Evolutionary conservation across 2,113 vertebrate genomes (phyloP), one percentile per base, ranked within the genome.

Genomic region (Pao palembangensis): DNA sequence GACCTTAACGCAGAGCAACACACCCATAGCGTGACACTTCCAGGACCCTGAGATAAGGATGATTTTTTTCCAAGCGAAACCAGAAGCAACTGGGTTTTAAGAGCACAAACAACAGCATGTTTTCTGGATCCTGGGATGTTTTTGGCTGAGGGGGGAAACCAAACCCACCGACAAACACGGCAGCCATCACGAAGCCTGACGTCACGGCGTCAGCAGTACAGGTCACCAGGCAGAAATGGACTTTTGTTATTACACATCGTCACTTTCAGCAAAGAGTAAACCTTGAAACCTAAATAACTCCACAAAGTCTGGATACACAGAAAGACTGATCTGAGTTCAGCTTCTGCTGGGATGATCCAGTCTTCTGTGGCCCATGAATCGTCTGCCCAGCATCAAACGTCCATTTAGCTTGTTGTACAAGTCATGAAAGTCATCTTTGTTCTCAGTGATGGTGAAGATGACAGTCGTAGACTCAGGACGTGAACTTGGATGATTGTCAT

Each of bases 131-230:
- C 51, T 75, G 66, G 62, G 81, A 76, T 83, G 84, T 86, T 86
- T 83, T 74, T 57, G 42, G 18, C 31, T 20, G 42, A 56, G 48
- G 23, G 57, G 82, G 87, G 82, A 88, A 88, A 83, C 85, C 85
- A 81, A 88, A 28, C 85, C 87, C 82, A 82, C 10, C 4, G 41
- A 83, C 75, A 87, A 88, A 86, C 80, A 82, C 13, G 63, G 58
- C 56, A 19, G 38, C 14, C 43, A 60, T 75, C 83, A 88, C 76
- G 69, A 81, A 81, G 67, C 19, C 62, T 77, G 66, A 67, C 17
- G 5, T 76, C 53, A 78, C 6, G 13, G 47, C 28, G 0, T 19
- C 25, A 31, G 38, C 7, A 20, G 28, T n/a, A 12, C 17, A 34
- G 15, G 15, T 51, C 42, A 54, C 20, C 46, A 20, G 16, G 21